Base-by-base conservation (phyloP, 1,140 invertebrate genomes). In the Eulimnadia texana region DNA sequence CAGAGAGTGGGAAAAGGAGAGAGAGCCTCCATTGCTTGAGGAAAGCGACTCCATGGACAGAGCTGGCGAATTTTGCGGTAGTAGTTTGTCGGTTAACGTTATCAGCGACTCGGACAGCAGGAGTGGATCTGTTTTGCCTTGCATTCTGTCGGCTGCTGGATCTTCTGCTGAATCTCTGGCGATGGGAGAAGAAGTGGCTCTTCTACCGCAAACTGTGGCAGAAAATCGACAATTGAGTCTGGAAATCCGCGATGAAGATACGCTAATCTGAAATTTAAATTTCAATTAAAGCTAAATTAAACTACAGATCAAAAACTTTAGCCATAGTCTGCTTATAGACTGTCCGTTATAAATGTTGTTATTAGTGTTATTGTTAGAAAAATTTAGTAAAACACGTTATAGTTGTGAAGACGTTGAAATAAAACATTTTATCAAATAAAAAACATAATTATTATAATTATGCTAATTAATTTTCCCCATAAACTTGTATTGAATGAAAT, bases 1-100 rank as follows among this genome's bases (percentile, higher is more conserved):
- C 58, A 28, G 42, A 3, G 49, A 51, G 3, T 20, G 60, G 42
- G 60, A 50, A 25, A 50, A 50, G 28, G 49, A 61, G 25, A 20
- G 60, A 16, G 60, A 61, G 23, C 60, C 60, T n/a, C 60, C 60
- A 1, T 23, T 61, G 16, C 27, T 61, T 11, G 60, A 61, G 33
- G 60, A 61, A 33, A 47, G 60, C 16, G 60, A 55, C 3, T 51
- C 51, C 3, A 54, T 54, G 3, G n/a, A 33, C 0, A 33, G 1
- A 20, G 33, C 27, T 27, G 33, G 25, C 6, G 22, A 24, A 24
- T 55, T 28, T 19, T 22, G 55, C 25, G 20, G 13, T 9, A 57
- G 33, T 27, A 57, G 33, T 23, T 24, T 24, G 25, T 24, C 53
- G 27, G 27, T 27, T n/a, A 55, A 22, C 53, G 19, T 52, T 9